phyloP scores from a whole-genome alignment of 2,888 invertebrate genomes.

The Galerucella calmariensis region DNA sequence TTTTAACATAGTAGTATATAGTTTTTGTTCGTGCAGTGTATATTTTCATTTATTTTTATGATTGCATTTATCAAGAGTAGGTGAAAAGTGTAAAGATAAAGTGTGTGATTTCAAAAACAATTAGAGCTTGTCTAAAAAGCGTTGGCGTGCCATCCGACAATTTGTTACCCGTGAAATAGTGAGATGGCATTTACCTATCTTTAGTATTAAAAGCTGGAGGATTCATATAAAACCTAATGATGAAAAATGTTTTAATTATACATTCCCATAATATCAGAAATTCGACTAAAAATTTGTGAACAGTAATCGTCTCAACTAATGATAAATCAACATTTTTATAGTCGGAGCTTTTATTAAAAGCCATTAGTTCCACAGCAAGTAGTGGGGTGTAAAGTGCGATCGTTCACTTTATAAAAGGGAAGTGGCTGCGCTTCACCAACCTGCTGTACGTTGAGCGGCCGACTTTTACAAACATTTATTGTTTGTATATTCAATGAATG shows the following conservation, averaged over 20 bases:
- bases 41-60: neutral
- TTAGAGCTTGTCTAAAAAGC: constrained; percentile 47
- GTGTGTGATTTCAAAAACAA: constrained; percentile 50
- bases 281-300: constrained; percentile 63
- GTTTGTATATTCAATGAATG: neutral
- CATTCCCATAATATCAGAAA: constrained; percentile 61
- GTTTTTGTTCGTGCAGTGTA: too few relatives aligned
- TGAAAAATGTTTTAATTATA: constrained; percentile 64
- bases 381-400: constrained; percentile 57
- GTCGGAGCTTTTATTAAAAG: constrained; percentile 66
- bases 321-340: constrained; percentile 67
- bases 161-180: constrained; percentile 48
- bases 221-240: constrained; percentile 54
- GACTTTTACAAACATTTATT: constrained; percentile 2
- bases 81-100: constrained; percentile 43
- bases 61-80: neutral
- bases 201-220: constrained; percentile 42
- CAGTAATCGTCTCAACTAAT: constrained; percentile 64
- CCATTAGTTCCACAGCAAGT: constrained; percentile 62
- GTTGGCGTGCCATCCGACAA: constrained; percentile 49
- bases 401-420: constrained; percentile 57
- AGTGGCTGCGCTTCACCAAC: constrained; percentile 23
- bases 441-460: neutral
- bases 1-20: too few relatives aligned
- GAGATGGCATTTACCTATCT: constrained; percentile 47